Conservation (phyloP, 1,140 invertebrate genomes). For the Brachionus manjavacas region DNA sequence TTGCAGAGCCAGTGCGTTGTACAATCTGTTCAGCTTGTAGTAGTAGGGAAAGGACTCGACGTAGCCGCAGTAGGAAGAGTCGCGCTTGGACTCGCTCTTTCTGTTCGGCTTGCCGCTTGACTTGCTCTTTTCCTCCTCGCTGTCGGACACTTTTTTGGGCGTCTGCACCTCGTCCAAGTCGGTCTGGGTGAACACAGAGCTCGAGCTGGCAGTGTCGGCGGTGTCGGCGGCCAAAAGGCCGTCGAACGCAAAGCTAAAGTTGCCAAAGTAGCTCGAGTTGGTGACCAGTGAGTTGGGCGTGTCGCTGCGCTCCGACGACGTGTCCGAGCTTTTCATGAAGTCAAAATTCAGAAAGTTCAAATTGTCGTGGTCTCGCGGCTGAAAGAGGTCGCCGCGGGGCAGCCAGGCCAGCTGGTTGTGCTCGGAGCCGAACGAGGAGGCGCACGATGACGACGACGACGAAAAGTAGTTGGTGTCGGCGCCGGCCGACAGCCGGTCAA, state of each 20-base stretch:
- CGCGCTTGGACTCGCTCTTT: neutral
- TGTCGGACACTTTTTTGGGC: conserved; percentile 17
- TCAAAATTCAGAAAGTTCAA: neutral
- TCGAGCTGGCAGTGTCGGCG: neutral
- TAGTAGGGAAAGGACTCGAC: conserved; percentile 42
- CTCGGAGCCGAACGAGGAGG: conserved; percentile 39
- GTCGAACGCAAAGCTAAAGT: neutral
- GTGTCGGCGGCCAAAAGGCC: neutral
- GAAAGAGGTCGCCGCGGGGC: neutral
- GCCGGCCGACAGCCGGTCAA: too few relatives aligned
- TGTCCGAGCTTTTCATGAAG: conserved; percentile 26
- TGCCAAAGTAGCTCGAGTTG: neutral
- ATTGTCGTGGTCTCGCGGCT: neutral
- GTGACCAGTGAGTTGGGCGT: neutral
- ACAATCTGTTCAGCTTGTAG: conserved; percentile 36
- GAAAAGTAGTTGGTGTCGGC: neutral
- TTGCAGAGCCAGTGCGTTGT: conserved; percentile 32
- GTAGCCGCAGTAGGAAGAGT: conserved; percentile 26
- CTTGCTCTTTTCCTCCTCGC: neutral
- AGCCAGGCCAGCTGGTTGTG: neutral
- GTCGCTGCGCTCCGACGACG: conserved; percentile 12
- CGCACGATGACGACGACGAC: conserved; percentile 37
- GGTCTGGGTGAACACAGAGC: neutral
- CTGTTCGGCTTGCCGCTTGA: neutral
- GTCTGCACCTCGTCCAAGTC: neutral